Evolutionary conservation across 2,888 invertebrate species (phyloP), one percentile per base, ranked within the genome.

Genomic region (Zaprionus lineosus): DNA sequence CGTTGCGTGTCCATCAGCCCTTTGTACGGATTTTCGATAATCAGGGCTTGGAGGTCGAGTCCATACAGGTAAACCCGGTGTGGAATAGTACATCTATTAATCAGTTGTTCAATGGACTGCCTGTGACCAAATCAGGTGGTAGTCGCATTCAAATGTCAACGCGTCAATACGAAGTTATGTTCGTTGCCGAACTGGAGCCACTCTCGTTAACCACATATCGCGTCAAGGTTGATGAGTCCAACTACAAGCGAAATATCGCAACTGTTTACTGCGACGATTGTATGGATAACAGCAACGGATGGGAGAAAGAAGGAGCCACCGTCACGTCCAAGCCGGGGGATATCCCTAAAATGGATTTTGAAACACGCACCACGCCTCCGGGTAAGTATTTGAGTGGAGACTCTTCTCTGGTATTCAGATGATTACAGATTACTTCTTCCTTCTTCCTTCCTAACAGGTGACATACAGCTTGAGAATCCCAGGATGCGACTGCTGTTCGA

Each of bases 41-140:
- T 0, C 91, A 92, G 16, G 91, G 90, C 2, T 92, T 91, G 31
- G 92, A 92, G 55, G 91, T 97, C 0, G 75, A 78, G 21, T 91
- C 92, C 5, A 94, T 94, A 82, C 97, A 98, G 90, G 92, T 97
- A n/a, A 95, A 95, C 74, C 97, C 97, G 0, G 93, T 95, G n/a
- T 95, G 95, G 94, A 93, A 93, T 84, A 91, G 92, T n/a, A 92
- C 92, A 0, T 92, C 92, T 50, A 71, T 67, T 29, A 87, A 89
- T 19, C 63, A 72, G 62, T 71, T 63, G 0, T 59, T 83, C 46
- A 71, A 72, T 21, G 67, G 71, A 1, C 56, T 65, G 36, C 19
- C 51, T 1, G 55, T 68, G 1, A 61, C 63, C 2, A 47, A 90
- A 14, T 87, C 90, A 26, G 91, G 76, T 0, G 76, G 66, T n/a